phyloP scores from a whole-genome alignment of 2,113 vertebrate species.

The Shinisaurus crocodilurus region DNA sequence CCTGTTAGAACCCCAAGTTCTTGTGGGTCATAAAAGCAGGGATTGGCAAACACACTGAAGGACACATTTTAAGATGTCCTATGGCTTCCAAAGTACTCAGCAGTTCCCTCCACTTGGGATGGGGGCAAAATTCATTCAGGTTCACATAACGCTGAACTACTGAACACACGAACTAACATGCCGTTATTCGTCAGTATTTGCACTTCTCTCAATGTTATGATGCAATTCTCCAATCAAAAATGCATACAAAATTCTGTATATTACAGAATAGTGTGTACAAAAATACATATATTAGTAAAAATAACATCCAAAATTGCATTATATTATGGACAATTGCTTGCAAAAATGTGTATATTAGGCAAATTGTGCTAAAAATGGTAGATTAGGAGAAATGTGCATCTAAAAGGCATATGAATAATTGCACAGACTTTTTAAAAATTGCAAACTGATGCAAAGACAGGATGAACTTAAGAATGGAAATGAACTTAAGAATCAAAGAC shows the following conservation, averaged over 20 bases:
- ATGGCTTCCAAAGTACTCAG: background rate
- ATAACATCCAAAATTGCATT: background rate
- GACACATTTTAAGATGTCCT: background rate
- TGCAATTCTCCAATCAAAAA: no score
- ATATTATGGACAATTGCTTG: background rate
- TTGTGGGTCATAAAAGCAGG: background rate
- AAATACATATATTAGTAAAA: background rate
- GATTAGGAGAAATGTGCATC: background rate
- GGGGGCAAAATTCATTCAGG: background rate
- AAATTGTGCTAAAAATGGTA: background rate
- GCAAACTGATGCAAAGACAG: background rate
- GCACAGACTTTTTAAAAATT: background rate
- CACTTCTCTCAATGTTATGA: no score
- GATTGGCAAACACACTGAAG: background rate
- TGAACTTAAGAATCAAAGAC: background rate
- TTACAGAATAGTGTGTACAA: background rate
- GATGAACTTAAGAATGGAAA: background rate
- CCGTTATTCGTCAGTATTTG: background rate
- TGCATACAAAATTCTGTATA: background rate
- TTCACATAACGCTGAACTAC: background rate
- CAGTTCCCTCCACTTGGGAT: background rate
- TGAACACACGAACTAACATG: background rate
- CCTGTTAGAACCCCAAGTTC: background rate
- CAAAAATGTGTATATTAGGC: background rate
- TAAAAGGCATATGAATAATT: background rate